These are phyloP conservation scores for Oostethus manadensis DNA, from an alignment of 2,113 vertebrate genomes.

Conservation along the genomic window DNA sequence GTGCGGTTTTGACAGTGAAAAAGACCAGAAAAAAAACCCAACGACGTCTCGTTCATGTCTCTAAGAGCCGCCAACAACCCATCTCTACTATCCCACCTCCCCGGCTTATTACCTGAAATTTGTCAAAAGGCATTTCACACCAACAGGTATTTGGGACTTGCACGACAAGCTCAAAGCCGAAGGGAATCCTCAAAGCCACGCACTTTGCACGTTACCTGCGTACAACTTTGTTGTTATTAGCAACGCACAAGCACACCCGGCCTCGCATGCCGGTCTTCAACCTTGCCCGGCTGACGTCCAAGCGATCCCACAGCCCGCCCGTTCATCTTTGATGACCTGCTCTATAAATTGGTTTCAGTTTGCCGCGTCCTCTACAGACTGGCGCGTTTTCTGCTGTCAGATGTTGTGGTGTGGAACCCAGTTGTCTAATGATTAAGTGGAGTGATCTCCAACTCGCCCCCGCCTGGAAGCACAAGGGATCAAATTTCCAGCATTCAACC, in stretches of 20 bases:
- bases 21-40: too few relatives aligned
- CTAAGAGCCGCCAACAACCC: background rate
- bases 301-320: slow-evolving; percentile 27
- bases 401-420: slow-evolving; percentile 67
- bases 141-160: slow-evolving; percentile 76
- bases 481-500: slow-evolving; percentile 71
- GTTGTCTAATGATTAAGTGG: slow-evolving; percentile 76
- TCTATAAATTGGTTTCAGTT: slow-evolving; percentile 61
- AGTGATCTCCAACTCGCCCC: slow-evolving; percentile 72
- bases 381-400: slow-evolving; percentile 45
- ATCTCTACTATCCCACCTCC: slow-evolving; percentile 10
- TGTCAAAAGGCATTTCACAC: slow-evolving; percentile 80
- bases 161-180: slow-evolving; percentile 71
- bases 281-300: slow-evolving; percentile 29
- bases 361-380: slow-evolving; percentile 34
- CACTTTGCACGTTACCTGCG: too few relatives aligned
- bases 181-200: too few relatives aligned
- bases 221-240: slow-evolving; percentile 38
- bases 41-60: too few relatives aligned
- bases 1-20: too few relatives aligned
- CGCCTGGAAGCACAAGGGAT: slow-evolving; percentile 65
- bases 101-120: slow-evolving; percentile 72
- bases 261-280: slow-evolving; percentile 22
- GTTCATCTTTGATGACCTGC: slow-evolving; percentile 51
- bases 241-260: slow-evolving; percentile 2